phyloP scores from a whole-genome alignment of 2,797 vertebrate species.

The Schizopygopsis malacanthus region DNA sequence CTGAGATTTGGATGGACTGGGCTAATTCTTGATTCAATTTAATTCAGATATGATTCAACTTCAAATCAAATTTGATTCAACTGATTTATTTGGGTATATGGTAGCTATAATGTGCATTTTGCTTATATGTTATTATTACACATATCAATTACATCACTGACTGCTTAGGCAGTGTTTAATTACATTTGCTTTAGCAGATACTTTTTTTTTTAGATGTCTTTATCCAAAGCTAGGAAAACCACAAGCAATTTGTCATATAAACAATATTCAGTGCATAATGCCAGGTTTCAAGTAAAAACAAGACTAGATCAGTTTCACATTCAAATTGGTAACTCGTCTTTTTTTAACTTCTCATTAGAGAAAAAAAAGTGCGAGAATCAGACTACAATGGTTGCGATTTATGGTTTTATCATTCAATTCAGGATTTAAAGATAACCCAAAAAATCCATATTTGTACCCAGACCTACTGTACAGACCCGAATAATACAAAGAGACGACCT shows the following conservation, averaged over 20 bases:
- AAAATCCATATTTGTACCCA: not conserved
- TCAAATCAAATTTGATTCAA: not conserved
- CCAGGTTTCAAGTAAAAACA: not conserved
- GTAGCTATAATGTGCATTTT: not conserved
- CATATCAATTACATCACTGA: not conserved
- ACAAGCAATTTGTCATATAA: not conserved
- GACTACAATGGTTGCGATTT: not conserved
- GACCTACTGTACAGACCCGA: not conserved
- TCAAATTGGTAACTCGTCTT: not conserved
- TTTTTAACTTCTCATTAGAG: not conserved
- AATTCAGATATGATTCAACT: not conserved
- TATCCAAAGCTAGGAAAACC: not conserved
- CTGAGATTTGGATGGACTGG: not conserved
- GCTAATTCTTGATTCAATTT: not conserved
- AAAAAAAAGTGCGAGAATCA: not conserved
- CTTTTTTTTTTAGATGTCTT: not conserved
- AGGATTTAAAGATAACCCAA: not conserved
- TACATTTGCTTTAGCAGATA: not conserved
- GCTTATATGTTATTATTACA: not conserved
- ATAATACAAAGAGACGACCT: not conserved
- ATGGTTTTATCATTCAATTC: not conserved
- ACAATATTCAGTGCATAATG: not conserved
- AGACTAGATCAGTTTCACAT: not conserved
- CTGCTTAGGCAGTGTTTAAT: not conserved
- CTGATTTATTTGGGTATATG: not conserved